phyloP scores from a whole-genome alignment of 2,797 vertebrate species.

The Sebastes dallii region DNA sequence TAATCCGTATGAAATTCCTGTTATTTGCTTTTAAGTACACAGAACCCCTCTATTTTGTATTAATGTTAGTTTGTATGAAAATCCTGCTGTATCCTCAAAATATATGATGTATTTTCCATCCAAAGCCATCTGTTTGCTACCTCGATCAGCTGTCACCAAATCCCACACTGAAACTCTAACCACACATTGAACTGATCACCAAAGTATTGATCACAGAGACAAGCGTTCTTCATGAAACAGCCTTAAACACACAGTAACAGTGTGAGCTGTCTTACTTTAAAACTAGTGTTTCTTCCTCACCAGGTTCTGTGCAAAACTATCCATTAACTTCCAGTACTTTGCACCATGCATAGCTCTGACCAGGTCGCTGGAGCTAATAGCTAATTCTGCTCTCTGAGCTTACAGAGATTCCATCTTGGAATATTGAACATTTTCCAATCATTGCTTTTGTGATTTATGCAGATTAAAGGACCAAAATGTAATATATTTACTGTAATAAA shows the following conservation, averaged over 20 bases:
- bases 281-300: not conserved
- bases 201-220: not conserved
- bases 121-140: not conserved
- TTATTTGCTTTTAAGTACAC: not conserved
- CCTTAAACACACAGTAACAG: not conserved
- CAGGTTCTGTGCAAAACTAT: not conserved
- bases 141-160: no score
- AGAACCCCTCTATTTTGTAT: not conserved
- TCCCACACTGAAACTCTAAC: not conserved
- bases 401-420: not conserved
- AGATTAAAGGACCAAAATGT: fast-evolving
- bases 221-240: not conserved
- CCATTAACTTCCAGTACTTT: no score
- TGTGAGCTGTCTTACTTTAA: not conserved
- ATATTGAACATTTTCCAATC: not conserved
- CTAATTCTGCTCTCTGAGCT: not conserved
- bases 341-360: no score
- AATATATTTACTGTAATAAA: not conserved
- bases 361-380: not conserved
- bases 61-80: not conserved
- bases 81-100: not conserved
- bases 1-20: not conserved
- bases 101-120: not conserved
- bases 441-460: not conserved
- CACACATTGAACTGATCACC: not conserved